phyloP scores from a whole-genome alignment of 2,888 invertebrate species.

The Leptinotarsa juncta region DNA sequence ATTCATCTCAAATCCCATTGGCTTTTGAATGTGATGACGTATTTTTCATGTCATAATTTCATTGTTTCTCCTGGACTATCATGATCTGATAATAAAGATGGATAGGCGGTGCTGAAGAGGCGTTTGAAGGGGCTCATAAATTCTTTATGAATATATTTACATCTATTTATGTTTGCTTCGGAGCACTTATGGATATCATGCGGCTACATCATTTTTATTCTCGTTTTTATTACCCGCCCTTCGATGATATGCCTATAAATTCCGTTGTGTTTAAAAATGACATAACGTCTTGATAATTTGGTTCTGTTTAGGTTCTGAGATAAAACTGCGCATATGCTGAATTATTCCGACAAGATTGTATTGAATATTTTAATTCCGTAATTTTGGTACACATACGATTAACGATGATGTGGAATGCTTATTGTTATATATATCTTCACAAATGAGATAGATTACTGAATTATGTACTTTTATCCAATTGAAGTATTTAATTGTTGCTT shows the following conservation, averaged over 20 bases:
- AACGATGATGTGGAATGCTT: not conserved
- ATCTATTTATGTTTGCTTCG: constrained; percentile 30
- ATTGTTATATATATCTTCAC: too few relatives aligned
- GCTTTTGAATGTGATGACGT: not conserved
- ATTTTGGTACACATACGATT: not conserved
- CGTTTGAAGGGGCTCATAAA: constrained; percentile 29
- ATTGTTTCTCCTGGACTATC: not conserved
- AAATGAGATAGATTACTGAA: too few relatives aligned
- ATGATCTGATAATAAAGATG: constrained; percentile 5
- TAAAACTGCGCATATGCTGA: not conserved
- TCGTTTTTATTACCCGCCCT: constrained; percentile 24
- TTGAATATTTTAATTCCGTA: not conserved
- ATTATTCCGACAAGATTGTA: not conserved
- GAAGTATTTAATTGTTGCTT: too few relatives aligned
- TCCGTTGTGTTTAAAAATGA: not conserved
- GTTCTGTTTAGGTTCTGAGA: not conserved
- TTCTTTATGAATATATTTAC: constrained; percentile 28
- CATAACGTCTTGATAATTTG: not conserved
- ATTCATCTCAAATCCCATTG: not conserved
- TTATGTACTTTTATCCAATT: too few relatives aligned
- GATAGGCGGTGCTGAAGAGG: constrained; percentile 22
- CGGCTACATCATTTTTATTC: constrained; percentile 29
- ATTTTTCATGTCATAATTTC: not conserved
- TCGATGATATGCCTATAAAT: constrained; percentile 7
- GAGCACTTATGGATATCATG: constrained; percentile 30